Evolutionary conservation across 2,888 invertebrate species (phyloP).

Genomic region (Eutolmus rufibarbis): DNA sequence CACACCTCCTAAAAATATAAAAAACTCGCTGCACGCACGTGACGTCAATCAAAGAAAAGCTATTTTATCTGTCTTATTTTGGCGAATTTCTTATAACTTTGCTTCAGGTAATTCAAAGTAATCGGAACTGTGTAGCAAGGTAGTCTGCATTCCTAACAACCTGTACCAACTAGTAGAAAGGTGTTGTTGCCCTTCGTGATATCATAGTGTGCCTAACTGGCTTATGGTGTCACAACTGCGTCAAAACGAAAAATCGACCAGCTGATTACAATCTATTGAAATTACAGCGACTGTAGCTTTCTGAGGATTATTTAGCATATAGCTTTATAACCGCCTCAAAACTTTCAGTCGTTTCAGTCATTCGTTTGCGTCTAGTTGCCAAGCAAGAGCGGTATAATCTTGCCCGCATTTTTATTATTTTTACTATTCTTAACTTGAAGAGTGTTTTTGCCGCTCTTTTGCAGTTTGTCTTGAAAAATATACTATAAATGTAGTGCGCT

Average conservation of each 20-base stretch:
- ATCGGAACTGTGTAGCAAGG: neutral
- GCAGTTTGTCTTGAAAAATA: neutral
- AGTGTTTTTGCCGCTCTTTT: neutral
- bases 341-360: constrained; percentile 4
- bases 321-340: neutral
- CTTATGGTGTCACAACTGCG: neutral
- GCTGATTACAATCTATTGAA: neutral
- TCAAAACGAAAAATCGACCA: neutral
- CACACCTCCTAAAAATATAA: constrained; percentile 43
- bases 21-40: neutral
- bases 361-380: neutral
- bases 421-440: neutral
- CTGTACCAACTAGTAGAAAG: neutral
- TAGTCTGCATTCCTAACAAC: neutral
- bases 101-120: neutral
- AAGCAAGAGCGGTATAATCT: neutral
- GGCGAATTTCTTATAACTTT: neutral
- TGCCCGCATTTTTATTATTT: neutral
- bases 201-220: neutral
- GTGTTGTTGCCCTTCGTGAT: neutral
- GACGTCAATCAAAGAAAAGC: neutral
- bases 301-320: neutral
- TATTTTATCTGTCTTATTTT: neutral
- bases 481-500: neutral
- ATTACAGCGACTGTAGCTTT: neutral